Conservation (phyloP, 2,888 invertebrate species). For the Allolobophora icterica region DNA sequence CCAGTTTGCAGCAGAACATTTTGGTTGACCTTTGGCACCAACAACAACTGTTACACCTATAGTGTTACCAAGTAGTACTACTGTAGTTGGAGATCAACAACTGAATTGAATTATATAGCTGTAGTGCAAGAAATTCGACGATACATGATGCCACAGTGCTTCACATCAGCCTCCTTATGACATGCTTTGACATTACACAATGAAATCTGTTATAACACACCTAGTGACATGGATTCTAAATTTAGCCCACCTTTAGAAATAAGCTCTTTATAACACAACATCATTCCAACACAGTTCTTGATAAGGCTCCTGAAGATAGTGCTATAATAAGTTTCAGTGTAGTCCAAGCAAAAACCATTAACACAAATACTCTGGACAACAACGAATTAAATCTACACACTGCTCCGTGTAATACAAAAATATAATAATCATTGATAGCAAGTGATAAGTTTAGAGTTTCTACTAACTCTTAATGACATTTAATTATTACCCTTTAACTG, state of each 20-base stretch:
- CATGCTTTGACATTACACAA: not conserved
- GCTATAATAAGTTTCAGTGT: too few relatives aligned
- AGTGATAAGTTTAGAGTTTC: not conserved
- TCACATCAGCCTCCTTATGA: not conserved
- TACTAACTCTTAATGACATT: not conserved
- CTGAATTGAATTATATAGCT: too few relatives aligned
- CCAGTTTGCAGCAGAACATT: too few relatives aligned
- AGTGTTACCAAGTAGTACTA: too few relatives aligned
- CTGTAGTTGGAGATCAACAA: too few relatives aligned
- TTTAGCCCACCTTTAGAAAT: not conserved
- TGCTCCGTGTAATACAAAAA: not conserved
- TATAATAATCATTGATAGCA: not conserved
- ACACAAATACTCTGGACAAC: not conserved
- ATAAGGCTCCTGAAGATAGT: too few relatives aligned
- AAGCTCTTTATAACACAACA: not conserved
- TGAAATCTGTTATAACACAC: not conserved
- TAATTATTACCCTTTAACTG: slow-evolving; percentile 27
- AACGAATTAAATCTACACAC: not conserved
- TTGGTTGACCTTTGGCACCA: too few relatives aligned
- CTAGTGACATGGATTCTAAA: not conserved
- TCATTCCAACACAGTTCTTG: not conserved
- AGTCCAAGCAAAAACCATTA: too few relatives aligned
- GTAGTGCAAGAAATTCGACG: too few relatives aligned
- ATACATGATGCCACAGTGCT: too few relatives aligned
- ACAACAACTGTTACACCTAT: too few relatives aligned